A percentile compares a stretch with the other conserved stretches of the same genome.
phyloP scores from a whole-genome alignment of 2,888 invertebrate species.

The Acanthoscelides obtectus region DNA sequence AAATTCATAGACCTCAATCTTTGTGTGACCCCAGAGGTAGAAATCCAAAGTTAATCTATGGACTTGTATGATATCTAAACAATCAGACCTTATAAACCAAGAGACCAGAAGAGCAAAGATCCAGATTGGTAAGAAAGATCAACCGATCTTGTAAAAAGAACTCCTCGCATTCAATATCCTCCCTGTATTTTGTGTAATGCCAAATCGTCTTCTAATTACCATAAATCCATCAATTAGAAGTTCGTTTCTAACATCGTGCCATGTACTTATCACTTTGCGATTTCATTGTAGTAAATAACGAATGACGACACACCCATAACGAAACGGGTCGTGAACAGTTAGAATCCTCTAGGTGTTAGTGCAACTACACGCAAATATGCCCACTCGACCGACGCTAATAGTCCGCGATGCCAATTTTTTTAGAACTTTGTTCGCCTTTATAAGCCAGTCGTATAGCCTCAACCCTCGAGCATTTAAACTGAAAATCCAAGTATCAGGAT shows the following conservation, averaged over 20 bases:
- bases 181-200: background rate
- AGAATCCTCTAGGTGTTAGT: background rate
- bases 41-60: too few relatives aligned
- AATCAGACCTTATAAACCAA: too few relatives aligned
- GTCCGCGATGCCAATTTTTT: background rate
- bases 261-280: background rate
- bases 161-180: background rate
- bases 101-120: too few relatives aligned
- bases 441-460: background rate
- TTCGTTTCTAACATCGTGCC: background rate
- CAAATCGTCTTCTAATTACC: background rate
- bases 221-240: background rate
- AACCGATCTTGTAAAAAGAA: too few relatives aligned
- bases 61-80: too few relatives aligned
- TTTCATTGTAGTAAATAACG: background rate
- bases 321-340: background rate
- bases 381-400: background rate
- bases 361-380: background rate
- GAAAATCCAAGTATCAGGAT: too few relatives aligned
- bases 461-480: too few relatives aligned
- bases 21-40: too few relatives aligned
- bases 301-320: background rate
- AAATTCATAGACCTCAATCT: too few relatives aligned
- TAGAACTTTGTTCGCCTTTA: background rate
- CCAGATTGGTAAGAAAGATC: too few relatives aligned